A percentile compares a stretch with the other conserved stretches of the same genome.
Evolutionary conservation across 1,140 invertebrate genomes (phyloP).

Genomic region (Pinna nobilis): DNA sequence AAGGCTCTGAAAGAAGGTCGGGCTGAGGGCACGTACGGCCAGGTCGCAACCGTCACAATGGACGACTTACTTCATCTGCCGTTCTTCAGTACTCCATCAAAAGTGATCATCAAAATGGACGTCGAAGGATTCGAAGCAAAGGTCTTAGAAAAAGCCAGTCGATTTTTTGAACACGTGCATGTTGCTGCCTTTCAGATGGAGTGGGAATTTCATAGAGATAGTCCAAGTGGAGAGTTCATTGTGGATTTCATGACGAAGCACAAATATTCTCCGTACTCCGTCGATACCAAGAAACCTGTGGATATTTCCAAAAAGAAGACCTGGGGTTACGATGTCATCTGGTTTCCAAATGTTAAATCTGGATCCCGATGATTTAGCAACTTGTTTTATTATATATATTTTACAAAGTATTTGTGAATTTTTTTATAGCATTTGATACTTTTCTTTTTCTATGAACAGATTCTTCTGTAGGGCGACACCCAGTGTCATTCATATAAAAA

Average conservation of each 20-base stretch:
- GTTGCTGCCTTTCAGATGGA: slow-evolving; percentile 36
- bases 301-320: slow-evolving; percentile 1
- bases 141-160: slow-evolving; percentile 16
- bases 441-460: too few relatives aligned
- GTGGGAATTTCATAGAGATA: slow-evolving; percentile 38
- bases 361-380: too few relatives aligned
- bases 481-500: too few relatives aligned
- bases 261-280: slow-evolving; percentile 10
- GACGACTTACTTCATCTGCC: slow-evolving; percentile 36
- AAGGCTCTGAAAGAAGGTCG: slow-evolving; percentile 32
- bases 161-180: slow-evolving; percentile 35
- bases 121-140: slow-evolving; percentile 43
- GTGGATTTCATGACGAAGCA: slow-evolving; percentile 28
- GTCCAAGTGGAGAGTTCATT: slow-evolving; percentile 5
- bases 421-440: too few relatives aligned
- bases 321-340: slow-evolving; percentile 13
- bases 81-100: slow-evolving; percentile 22
- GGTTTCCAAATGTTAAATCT: too few relatives aligned
- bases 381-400: too few relatives aligned
- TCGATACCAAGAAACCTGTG: slow-evolving; percentile 1
- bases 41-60: slow-evolving; percentile 36
- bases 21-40: slow-evolving; percentile 30
- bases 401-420: too few relatives aligned
- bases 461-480: too few relatives aligned
- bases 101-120: slow-evolving; percentile 43